These are phyloP conservation scores for Nasonia longicornis DNA, from an alignment of 1,140 invertebrate species.

Conservation along the genomic window DNA sequence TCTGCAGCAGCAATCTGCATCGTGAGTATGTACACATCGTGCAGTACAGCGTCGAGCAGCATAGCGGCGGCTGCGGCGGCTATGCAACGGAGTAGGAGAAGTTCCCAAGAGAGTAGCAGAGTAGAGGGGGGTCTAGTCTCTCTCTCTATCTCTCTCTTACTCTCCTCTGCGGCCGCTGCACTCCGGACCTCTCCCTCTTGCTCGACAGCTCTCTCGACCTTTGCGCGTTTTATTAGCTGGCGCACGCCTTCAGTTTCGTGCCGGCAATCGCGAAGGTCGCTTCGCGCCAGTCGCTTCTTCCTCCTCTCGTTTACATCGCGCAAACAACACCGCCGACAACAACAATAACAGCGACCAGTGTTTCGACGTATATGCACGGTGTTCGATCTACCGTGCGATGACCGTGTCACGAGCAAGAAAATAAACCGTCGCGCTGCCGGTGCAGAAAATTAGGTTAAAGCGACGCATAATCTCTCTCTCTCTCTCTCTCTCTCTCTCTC, in stretches of 20 bases:
- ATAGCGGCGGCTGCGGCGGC: background rate
- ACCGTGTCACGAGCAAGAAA: background rate
- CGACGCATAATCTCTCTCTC: background rate
- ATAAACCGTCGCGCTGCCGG: background rate
- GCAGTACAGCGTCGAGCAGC: background rate
- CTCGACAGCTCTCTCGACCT: background rate
- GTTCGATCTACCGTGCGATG: too few relatives aligned
- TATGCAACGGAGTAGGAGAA: background rate
- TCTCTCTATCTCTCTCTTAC: conserved; percentile 13
- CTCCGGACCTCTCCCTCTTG: background rate
- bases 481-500: too few relatives aligned
- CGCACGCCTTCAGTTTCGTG: conserved; percentile 43
- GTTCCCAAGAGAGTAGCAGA: background rate
- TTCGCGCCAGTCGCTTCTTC: background rate
- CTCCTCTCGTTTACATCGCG: background rate
- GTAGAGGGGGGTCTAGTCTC: background rate
- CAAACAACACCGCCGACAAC: too few relatives aligned
- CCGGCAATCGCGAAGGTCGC: conserved; percentile 40
- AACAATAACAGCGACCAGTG: background rate
- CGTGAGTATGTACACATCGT: too few relatives aligned
- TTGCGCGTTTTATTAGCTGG: background rate
- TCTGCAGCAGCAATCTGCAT: too few relatives aligned
- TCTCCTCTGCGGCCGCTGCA: background rate
- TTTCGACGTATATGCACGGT: background rate
- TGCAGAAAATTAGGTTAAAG: background rate